phyloP scores from a whole-genome alignment of 2,797 vertebrate species.

The Bradypodion pumilum region DNA sequence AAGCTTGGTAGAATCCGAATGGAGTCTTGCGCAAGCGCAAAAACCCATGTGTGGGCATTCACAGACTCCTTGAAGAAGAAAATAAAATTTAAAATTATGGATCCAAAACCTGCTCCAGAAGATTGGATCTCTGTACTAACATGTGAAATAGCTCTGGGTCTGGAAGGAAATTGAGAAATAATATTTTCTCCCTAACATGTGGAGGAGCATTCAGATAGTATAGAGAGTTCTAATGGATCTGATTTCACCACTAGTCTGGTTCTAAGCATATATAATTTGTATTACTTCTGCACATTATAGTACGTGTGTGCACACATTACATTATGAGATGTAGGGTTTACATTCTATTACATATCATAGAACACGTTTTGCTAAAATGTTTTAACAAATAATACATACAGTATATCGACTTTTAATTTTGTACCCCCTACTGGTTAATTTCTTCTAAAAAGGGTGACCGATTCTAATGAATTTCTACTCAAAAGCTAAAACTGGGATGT shows the following conservation, averaged over 20 bases:
- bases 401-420: background rate
- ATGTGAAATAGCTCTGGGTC: background rate
- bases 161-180: background rate
- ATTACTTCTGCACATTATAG: constrained; percentile 2
- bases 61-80: too few relatives aligned
- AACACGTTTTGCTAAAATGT: background rate
- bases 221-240: background rate
- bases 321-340: constrained; percentile 1
- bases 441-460: constrained; percentile 1
- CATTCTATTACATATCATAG: background rate
- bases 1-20: too few relatives aligned
- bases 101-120: background rate
- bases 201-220: background rate
- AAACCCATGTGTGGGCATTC: too few relatives aligned
- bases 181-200: background rate
- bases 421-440: background rate
- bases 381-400: constrained; percentile 10
- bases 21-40: too few relatives aligned
- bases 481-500: background rate
- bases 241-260: background rate
- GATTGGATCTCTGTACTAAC: background rate
- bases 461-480: background rate
- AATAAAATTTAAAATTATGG: too few relatives aligned
- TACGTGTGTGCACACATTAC: background rate
- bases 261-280: constrained; percentile 26